Evolutionary conservation across 37 sponge, comb jelly and placozoan genomes (phyloP).

Genomic region (Oscarella lobularis): DNA sequence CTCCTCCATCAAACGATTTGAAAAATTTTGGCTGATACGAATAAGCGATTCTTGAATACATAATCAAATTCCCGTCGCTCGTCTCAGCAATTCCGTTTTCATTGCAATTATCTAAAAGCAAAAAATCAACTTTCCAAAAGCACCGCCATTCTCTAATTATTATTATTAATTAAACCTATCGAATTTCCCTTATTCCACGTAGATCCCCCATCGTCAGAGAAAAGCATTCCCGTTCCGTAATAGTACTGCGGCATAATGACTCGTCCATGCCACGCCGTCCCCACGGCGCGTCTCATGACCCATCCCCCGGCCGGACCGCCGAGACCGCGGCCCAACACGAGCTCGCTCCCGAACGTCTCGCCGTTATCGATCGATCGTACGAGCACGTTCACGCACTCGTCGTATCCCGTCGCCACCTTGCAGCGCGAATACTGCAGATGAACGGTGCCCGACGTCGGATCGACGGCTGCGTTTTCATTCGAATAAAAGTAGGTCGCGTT

Average conservation of each 20-base stretch:
- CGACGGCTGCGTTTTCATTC: background rate
- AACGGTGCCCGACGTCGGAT: background rate
- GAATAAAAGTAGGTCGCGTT: constrained; percentile 3
- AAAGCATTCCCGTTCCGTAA: background rate
- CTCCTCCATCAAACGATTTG: background rate
- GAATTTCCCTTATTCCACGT: constrained; percentile 3
- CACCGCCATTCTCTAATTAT: too few species aligned
- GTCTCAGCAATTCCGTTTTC: background rate
- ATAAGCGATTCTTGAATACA: background rate
- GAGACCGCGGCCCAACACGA: background rate
- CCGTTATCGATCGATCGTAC: background rate
- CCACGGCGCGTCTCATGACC: background rate
- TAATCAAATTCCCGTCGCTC: background rate
- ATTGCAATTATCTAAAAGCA: too few species aligned
- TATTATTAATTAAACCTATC: too few species aligned
- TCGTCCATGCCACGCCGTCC: background rate
- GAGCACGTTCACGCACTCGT: background rate
- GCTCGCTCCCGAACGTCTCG: background rate
- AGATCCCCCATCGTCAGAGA: background rate
- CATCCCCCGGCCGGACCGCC: background rate
- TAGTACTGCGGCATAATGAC: background rate
- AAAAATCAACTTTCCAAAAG: too few species aligned
- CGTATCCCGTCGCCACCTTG: background rate
- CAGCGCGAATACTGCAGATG: background rate
- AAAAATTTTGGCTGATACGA: background rate